These are phyloP conservation scores for Pelobates cultripes DNA, from an alignment of 2,797 vertebrate genomes.

Conservation along the genomic window DNA sequence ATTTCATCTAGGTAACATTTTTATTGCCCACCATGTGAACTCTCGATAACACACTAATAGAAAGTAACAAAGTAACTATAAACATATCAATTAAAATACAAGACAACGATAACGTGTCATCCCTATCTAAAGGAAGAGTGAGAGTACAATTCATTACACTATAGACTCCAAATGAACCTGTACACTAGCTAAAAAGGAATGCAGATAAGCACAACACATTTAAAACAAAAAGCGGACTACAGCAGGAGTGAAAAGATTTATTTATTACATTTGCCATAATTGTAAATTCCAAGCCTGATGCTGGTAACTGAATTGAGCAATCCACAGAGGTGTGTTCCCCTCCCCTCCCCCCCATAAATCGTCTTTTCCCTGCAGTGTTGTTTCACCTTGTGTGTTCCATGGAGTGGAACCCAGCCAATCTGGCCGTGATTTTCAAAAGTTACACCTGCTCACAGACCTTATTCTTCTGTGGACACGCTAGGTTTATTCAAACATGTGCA, in stretches of 20 bases:
- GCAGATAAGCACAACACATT: background rate
- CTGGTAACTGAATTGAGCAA: background rate
- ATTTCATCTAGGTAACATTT: no score
- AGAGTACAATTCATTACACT: no score
- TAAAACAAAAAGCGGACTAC: background rate
- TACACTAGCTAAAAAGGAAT: no score
- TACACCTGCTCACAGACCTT: constrained; percentile 38
- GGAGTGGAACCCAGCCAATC: background rate
- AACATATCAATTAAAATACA: no score
- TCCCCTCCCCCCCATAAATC: background rate
- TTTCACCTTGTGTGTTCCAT: background rate
- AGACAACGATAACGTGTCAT: no score
- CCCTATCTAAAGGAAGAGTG: no score
- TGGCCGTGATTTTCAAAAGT: constrained; percentile 35
- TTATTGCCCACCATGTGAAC: no score
- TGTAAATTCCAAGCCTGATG: background rate
- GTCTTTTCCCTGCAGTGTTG: background rate
- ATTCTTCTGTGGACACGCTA: no score
- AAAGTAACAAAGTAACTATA: no score
- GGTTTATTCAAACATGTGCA: no score
- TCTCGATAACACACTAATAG: no score
- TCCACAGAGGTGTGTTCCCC: background rate
- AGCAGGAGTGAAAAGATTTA: background rate
- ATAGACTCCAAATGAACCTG: no score
- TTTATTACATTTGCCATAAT: background rate